Conservation (phyloP, 2,888 invertebrate genomes). For the Limnephilus rhombicus region DNA sequence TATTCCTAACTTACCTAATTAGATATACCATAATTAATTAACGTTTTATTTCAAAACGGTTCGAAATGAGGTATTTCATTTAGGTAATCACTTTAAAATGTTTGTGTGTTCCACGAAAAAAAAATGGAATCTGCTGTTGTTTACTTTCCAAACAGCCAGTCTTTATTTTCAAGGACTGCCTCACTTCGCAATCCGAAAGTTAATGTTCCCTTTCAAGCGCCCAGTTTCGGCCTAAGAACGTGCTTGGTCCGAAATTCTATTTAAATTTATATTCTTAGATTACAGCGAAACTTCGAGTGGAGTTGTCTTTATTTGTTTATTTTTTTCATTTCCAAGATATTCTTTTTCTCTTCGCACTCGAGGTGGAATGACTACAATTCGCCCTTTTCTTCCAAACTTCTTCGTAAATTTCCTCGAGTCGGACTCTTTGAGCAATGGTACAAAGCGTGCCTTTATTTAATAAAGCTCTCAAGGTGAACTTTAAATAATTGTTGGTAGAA, state of each 20-base stretch:
- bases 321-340: not conserved
- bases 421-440: not conserved
- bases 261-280: conserved; percentile 38
- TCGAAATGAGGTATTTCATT: too few relatives aligned
- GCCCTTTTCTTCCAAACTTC: conserved; percentile 6
- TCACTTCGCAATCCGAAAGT: not conserved
- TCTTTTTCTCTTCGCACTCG: conserved; percentile 29
- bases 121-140: not conserved
- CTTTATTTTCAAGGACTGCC: not conserved
- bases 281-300: conserved; percentile 22
- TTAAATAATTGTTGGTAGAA: not conserved
- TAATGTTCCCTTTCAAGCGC: not conserved
- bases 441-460: not conserved
- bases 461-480: not conserved
- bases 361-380: not conserved
- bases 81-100: not conserved
- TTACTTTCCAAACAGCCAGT: not conserved
- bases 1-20: too few relatives aligned
- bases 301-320: conserved; percentile 32
- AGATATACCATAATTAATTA: too few relatives aligned
- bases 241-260: conserved; percentile 30
- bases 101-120: not conserved
- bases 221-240: conserved; percentile 20
- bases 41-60: too few relatives aligned
- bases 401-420: not conserved